Conservation (phyloP, 1,140 invertebrate species). For the Drosophila hydei region DNA sequence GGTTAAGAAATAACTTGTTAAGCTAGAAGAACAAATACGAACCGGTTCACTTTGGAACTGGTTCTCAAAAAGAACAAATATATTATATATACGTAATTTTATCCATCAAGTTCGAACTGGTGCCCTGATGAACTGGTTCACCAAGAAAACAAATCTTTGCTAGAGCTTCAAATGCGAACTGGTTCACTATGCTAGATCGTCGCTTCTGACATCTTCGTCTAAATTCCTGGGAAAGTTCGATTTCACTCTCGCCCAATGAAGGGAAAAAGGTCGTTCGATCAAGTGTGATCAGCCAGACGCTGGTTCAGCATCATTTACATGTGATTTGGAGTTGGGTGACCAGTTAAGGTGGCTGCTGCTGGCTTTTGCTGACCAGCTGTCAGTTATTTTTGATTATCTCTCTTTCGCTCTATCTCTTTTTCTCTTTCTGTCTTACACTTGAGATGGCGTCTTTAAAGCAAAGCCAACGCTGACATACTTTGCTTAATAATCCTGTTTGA, state of each 20-base stretch:
- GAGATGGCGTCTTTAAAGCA: conserved; percentile 25
- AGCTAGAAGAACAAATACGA: too few relatives aligned
- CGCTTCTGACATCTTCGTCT: too few relatives aligned
- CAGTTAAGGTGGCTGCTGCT: conserved; percentile 45
- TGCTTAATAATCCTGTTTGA: conserved; percentile 82
- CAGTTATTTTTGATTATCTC: conserved; percentile 48
- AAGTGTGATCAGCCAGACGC: background rate
- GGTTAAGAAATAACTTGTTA: too few relatives aligned
- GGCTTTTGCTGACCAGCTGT: conserved; percentile 59
- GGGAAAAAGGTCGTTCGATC: conserved; percentile 16
- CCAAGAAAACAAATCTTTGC: too few relatives aligned
- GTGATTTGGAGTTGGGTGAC: conserved; percentile 22
- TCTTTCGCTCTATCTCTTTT: conserved; percentile 21
- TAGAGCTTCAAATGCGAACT: too few relatives aligned
- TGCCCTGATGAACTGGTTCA: too few relatives aligned
- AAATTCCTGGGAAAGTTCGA: conserved; percentile 16
- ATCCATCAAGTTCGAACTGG: too few relatives aligned
- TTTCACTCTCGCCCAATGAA: conserved; percentile 19
- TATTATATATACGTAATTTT: too few relatives aligned
- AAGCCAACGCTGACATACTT: conserved; percentile 70
- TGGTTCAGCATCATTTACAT: conserved; percentile 8
- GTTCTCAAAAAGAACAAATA: too few relatives aligned
- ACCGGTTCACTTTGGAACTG: too few relatives aligned
- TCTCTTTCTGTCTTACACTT: conserved; percentile 9
- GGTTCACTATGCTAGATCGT: too few relatives aligned